Evolutionary conservation across 2,113 vertebrate genomes (phyloP), one percentile per base, ranked within the genome.

Genomic region (Charina bottae): DNA sequence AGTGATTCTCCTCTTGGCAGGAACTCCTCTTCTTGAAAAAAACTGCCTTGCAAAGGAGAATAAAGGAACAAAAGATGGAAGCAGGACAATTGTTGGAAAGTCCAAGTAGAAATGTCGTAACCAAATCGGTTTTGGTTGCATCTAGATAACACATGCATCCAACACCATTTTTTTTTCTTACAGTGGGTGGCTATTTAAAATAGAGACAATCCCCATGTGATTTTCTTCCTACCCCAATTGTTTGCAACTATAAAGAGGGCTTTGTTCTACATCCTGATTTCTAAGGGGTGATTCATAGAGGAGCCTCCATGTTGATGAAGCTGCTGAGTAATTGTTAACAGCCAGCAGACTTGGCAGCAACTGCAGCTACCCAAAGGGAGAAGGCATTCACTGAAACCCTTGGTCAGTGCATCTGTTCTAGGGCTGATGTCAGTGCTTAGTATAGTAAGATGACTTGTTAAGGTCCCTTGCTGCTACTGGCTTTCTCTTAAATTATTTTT

Each of bases 1-100:
- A 85, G 64, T 92, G 94, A 42, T 42, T 93, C 49, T 53, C 59
- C 55, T 95, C 68, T 86, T 60, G 15, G 64, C 19, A 23, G 17
- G 12, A 59, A 54, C 21, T 10, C 21, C 24, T 83, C 68, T 49
- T 46, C 55, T 83, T 17, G 26, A n/a, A 37, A 56, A 33, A 62
- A 19, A 0, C 28, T 88, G 87, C 5, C 1, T 42, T 4, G 17
- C 49, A 84, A 60, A n/a, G 37, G 55, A 60, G 37, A 42, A 28
- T 0, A 21, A 78, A 11, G 62, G 23, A 3, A 49, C 46, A 33
- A 21, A 17, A 23, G 4, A 53, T 28, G 6, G 24, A 55, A 49
- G 46, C 55, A 23, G 55, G 46, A 60, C 9, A 17, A 59, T 46
- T 17, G 12, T 46, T 26, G 6, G 89, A 59, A 89, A 42, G 23